Evolutionary conservation across 2,113 vertebrate genomes (phyloP), one percentile per base, ranked within the genome.

Genomic region (Alosa alosa): DNA sequence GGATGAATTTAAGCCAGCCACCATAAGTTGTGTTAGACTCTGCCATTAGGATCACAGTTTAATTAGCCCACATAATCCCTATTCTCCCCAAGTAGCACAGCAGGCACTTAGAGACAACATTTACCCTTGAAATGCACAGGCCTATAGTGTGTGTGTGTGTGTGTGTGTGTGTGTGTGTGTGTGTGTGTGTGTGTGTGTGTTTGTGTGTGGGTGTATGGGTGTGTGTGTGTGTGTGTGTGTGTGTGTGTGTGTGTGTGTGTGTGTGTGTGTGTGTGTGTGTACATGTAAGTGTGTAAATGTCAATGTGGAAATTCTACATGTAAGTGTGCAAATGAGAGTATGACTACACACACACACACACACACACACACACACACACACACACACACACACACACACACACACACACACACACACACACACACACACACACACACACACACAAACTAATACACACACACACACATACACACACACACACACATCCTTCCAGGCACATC

Each of bases 31-130:
- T 83, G 82, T 88, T 83, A 88, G 90, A 89, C 88, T 87, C 88
- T 85, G 90, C 89, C 90, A 88, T 92, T 91, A 89, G 84, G 82
- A 90, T 87, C 89, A 88, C 81, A 86, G 85, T 87, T 89, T 90
- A 92, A 93, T 94, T 93, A 93, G 87, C 84, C 86, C 13, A 89
- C 90, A 90, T 93, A 91, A 88, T 72, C 85, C 89, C 83, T 84
- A 44, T 88, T 88, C 46, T 49, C 31, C 88, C 64, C 86, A 84
- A 44, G 84, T 60, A 86, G 87, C 84, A 83, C 84, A 87, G 82
- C 88, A 88, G 86, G 84, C 86, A 78, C 81, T 18, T 17, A 46
- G 75, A 60, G 84, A 81, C 86, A 88, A 78, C 75, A 86, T 83
- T 85, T 15, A 55, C 52, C 47, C 47, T 49, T 49, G 47, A 49